phyloP scores from a whole-genome alignment of 2,113 vertebrate species.

The Nycticorax nycticorax region DNA sequence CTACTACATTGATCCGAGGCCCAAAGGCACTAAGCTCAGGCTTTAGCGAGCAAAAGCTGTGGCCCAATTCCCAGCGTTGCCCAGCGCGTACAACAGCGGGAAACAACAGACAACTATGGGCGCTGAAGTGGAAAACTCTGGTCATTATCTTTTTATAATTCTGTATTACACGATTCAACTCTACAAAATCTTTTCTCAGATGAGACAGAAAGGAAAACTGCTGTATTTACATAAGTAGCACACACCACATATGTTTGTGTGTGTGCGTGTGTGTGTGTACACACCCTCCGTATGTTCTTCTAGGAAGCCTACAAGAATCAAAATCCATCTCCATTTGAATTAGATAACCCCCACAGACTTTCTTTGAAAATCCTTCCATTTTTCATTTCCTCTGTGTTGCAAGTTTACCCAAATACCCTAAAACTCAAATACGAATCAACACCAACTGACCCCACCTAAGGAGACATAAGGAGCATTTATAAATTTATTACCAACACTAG shows the following conservation, averaged over 20 bases:
- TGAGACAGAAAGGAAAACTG: not conserved
- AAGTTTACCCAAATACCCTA: not conserved
- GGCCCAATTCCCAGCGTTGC: not conserved
- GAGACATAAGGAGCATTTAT: not conserved
- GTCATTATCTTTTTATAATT: not conserved
- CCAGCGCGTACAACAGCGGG: accelerated
- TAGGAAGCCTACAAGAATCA: not conserved
- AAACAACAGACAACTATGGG: not conserved
- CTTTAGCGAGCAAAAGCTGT: accelerated
- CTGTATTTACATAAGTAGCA: not conserved
- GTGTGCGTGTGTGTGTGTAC: not conserved
- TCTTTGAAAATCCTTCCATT: not conserved
- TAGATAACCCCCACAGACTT: not conserved
- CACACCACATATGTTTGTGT: not conserved
- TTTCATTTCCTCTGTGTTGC: not conserved
- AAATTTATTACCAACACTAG: not conserved
- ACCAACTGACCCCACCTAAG: accelerated
- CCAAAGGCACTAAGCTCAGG: not conserved
- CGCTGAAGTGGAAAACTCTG: not conserved
- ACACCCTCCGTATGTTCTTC: not conserved
- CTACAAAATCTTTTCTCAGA: not conserved
- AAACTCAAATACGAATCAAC: not conserved
- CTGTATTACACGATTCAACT: not conserved
- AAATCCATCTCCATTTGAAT: not conserved
- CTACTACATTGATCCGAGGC: not conserved